Percentiles rank a stretch among this genome's conserved stretches.
Evolutionary conservation across 2,113 vertebrate species (phyloP).

Genomic region (Erpornis zantholeuca): DNA sequence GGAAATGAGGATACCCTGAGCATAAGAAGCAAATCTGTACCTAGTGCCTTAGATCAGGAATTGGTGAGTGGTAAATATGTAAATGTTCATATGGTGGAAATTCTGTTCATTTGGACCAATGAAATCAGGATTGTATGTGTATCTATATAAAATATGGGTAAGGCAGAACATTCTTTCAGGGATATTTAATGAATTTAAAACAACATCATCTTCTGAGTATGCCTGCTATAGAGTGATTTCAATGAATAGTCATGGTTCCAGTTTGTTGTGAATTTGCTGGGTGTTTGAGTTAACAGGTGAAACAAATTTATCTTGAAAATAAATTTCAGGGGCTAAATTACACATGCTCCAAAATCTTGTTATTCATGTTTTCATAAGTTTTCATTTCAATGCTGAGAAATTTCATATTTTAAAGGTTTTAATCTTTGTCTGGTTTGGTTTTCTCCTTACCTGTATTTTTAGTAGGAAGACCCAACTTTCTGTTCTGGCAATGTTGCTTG

Average conservation of each 20-base stretch:
- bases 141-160: neutral
- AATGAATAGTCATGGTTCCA: neutral
- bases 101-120: neutral
- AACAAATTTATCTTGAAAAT: neutral
- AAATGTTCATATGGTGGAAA: neutral
- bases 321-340: neutral
- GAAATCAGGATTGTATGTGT: neutral
- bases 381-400: neutral
- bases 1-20: constrained; percentile 79
- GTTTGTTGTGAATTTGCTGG: neutral
- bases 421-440: neutral
- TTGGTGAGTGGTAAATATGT: constrained; percentile 69
- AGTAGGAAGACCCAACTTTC: neutral
- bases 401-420: neutral
- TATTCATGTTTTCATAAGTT: neutral
- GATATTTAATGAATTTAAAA: neutral
- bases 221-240: neutral
- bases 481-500: neutral
- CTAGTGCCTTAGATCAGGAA: constrained; percentile 83
- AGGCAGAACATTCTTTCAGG: neutral
- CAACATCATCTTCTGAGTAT: neutral
- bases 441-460: neutral
- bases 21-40: constrained; percentile 85
- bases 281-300: neutral
- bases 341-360: neutral